Base-by-base conservation (phyloP, 2,888 invertebrate species). In the Diaperis boleti region DNA sequence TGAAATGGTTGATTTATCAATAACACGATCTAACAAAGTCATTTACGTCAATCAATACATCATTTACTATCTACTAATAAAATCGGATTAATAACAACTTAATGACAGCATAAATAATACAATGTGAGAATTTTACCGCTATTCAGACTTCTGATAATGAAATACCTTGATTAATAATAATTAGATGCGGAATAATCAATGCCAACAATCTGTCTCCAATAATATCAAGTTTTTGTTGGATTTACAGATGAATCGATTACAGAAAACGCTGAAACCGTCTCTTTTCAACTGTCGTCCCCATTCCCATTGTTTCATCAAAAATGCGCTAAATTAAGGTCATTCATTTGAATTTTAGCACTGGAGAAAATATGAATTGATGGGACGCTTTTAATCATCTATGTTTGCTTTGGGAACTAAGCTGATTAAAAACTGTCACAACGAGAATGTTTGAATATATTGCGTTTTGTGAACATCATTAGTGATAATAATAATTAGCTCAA, bases 181-280 rank as follows among this genome's bases (percentile, higher is more conserved):
- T 49, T 49, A 49, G 33, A 49, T 49, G 10, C 49, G n/a, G 33
- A 49, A 31, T 49, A 49, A 49, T 49, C 35, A 49, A 49, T 49
- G 33, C 49, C 33, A 49, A 49, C 49, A 49, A 49, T 49, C 49
- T 20, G 35, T 49, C 49, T 49, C 20, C 49, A 35, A 35, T 49
- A 49, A 49, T 33, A 14, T 15, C 18, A 20, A 49, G 18, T 49
- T 49, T 33, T 49, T 49, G 49, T 33, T 49, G 49, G 49, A 49
- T 49, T 35, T 33, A 20, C 18, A 35, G 35, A 35, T 49, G 20
- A 49, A 49, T 49, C 49, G 49, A 49, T 49, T 35, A 49, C 17
- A 49, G 15, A 18, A n/a, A 35, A 35, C 14, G 14, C 11, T 14
- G 13, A 47, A 35, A 18, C 47, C 29, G 29, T 15, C 44, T 26